Percentiles rank a stretch among this genome's conserved stretches.
phyloP scores from a whole-genome alignment of 2,888 invertebrate genomes.

The Pyralis farinalis region DNA sequence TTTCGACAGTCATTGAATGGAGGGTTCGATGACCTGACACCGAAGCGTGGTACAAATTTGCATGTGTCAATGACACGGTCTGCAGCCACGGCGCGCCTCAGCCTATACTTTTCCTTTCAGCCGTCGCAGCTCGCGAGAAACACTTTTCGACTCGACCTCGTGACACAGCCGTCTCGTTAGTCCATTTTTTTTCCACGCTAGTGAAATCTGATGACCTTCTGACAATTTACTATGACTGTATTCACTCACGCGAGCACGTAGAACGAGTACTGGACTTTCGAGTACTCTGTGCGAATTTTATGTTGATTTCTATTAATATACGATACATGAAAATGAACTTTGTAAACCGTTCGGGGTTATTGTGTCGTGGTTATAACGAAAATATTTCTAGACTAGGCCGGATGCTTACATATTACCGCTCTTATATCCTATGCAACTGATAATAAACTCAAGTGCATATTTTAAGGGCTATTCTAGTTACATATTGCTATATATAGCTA shows the following conservation, averaged over 20 bases:
- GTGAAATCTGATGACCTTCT: constrained; percentile 36
- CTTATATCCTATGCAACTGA: too few species aligned
- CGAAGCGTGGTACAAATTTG: constrained; percentile 70
- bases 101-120: constrained; percentile 77
- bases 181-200: constrained; percentile 27
- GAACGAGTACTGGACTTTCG: neutral
- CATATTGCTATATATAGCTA: too few species aligned
- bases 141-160: constrained; percentile 64
- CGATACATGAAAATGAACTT: too few species aligned
- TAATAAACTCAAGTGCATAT: too few species aligned
- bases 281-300: too few species aligned
- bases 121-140: constrained; percentile 54
- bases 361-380: too few species aligned
- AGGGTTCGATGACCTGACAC: constrained; percentile 67
- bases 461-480: too few species aligned
- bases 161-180: constrained; percentile 47
- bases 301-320: too few species aligned
- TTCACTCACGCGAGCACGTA: constrained; percentile 1
- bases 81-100: constrained; percentile 49
- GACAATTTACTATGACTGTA: constrained; percentile 10
- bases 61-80: constrained; percentile 78
- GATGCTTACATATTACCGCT: too few species aligned
- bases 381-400: too few species aligned
- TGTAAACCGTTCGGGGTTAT: too few species aligned
- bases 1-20: constrained; percentile 79